A percentile compares a stretch with the other conserved stretches of the same genome.
phyloP scores from a whole-genome alignment of 2,888 invertebrate genomes.

The Polydesmus complanatus region DNA sequence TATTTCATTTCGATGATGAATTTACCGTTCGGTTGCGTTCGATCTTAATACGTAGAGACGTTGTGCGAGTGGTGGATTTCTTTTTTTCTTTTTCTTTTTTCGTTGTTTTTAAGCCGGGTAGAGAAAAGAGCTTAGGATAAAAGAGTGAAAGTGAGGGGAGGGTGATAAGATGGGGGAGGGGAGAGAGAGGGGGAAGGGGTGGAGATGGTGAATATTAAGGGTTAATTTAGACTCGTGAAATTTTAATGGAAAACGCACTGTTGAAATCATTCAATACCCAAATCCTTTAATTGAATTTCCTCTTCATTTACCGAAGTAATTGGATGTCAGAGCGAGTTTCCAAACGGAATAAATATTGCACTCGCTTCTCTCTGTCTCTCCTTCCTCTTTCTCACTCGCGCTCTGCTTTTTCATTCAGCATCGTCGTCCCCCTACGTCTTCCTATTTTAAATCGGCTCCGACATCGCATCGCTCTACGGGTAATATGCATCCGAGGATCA shows the following conservation, averaged over 20 bases:
- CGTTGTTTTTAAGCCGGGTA: too few species aligned
- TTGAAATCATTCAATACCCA: slow-evolving; percentile 18
- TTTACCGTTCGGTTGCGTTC: too few species aligned
- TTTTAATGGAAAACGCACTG: slow-evolving; percentile 19
- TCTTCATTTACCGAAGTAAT: slow-evolving; percentile 20
- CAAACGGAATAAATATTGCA: slow-evolving; percentile 1
- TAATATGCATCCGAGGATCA: too few species aligned
- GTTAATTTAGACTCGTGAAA: slow-evolving; percentile 16
- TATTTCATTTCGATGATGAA: too few species aligned
- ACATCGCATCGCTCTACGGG: too few species aligned
- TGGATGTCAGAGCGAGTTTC: slow-evolving; percentile 17
- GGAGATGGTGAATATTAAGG: slow-evolving; percentile 7
- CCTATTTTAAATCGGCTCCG: neutral
- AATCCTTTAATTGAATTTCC: slow-evolving; percentile 21
- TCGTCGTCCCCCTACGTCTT: neutral
- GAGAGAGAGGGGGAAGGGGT: neutral
- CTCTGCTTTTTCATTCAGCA: neutral
- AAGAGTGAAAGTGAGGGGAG: neutral
- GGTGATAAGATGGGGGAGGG: neutral
- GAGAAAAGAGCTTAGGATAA: too few species aligned
- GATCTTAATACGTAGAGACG: too few species aligned
- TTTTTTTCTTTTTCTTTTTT: too few species aligned
- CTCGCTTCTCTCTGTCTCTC: neutral
- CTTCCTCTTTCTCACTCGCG: neutral
- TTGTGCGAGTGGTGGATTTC: too few species aligned